phyloP scores from a whole-genome alignment of 2,113 vertebrate species.

The Brienomyrus longianalis region DNA sequence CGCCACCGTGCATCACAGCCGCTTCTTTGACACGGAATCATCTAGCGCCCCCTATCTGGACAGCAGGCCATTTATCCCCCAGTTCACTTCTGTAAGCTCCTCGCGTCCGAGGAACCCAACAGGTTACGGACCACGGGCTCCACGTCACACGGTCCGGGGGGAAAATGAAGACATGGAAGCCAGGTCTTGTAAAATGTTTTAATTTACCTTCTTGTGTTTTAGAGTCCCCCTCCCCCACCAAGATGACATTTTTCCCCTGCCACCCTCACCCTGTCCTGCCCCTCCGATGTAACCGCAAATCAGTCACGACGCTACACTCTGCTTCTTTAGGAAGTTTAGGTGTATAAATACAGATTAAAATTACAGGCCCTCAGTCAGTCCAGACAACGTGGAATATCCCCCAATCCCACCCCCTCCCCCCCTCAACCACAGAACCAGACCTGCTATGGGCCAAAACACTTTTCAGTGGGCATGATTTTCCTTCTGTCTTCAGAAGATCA shows the following conservation, averaged over 20 bases:
- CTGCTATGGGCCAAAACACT: background rate
- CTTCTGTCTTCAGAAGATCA: constrained; percentile 4
- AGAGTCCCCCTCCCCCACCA: constrained; percentile 42
- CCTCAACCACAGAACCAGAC: background rate
- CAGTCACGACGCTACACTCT: constrained; percentile 45
- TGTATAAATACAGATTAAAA: constrained; percentile 16
- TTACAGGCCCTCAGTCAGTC: constrained; percentile 19
- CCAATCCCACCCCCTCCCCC: background rate
- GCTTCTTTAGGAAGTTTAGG: constrained; percentile 33
- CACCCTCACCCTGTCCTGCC: constrained; percentile 22
- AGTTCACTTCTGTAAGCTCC: background rate
- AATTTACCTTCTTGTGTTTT: constrained; percentile 47
- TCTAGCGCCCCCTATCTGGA: background rate
- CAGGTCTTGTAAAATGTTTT: constrained; percentile 66
- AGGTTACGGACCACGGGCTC: background rate
- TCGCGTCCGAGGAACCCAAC: background rate
- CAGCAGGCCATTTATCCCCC: background rate
- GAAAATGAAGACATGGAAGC: constrained; percentile 26
- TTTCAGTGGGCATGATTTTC: background rate
- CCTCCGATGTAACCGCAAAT: constrained; percentile 49
- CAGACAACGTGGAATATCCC: constrained; percentile 29
- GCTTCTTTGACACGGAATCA: background rate
- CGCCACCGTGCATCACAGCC: background rate
- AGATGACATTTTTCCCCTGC: constrained; percentile 48
- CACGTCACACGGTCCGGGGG: background rate